Evolutionary conservation across 1,140 invertebrate species (phyloP).

Genomic region (Drosophila pandora): DNA sequence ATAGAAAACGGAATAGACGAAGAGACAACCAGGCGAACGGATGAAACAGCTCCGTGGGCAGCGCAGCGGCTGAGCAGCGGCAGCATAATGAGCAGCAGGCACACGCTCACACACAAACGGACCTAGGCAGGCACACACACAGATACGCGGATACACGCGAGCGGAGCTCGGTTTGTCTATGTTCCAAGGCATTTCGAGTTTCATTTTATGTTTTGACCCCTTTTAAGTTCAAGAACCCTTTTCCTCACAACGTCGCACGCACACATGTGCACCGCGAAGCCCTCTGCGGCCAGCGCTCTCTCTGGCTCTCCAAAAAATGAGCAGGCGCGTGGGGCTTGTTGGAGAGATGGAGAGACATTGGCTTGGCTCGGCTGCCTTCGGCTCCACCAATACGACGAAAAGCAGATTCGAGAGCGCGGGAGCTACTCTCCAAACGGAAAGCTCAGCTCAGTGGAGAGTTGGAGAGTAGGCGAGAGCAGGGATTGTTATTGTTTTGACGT

Average conservation of each 20-base stretch:
- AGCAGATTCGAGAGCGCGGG: slow-evolving; percentile 10
- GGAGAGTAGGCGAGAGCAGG: slow-evolving; percentile 41
- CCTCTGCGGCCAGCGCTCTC: slow-evolving; percentile 38
- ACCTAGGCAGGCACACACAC: slow-evolving; percentile 7
- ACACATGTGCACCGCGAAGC: slow-evolving; percentile 30
- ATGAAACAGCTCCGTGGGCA: slow-evolving; percentile 52
- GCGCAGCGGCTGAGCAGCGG: slow-evolving; percentile 48
- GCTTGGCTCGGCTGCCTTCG: slow-evolving; percentile 37
- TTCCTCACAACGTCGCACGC: slow-evolving; percentile 63
- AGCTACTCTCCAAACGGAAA: slow-evolving; percentile 59
- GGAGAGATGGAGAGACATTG: neutral
- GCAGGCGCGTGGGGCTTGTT: slow-evolving; percentile 59
- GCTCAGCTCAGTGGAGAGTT: slow-evolving; percentile 70
- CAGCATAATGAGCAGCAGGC: slow-evolving; percentile 66
- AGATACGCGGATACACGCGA: slow-evolving; percentile 39
- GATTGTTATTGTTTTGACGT: slow-evolving; percentile 77
- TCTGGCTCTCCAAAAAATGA: slow-evolving; percentile 45
- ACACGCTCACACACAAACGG: slow-evolving; percentile 24
- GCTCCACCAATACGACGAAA: slow-evolving; percentile 36
- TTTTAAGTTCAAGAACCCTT: slow-evolving; percentile 83
- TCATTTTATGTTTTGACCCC: slow-evolving; percentile 82
- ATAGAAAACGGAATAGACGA: slow-evolving; percentile 82
- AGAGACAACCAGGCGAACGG: slow-evolving; percentile 62
- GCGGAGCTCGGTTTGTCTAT: slow-evolving; percentile 74
- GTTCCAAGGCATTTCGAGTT: slow-evolving; percentile 80